Percentiles rank a stretch among this genome's conserved stretches.
Evolutionary conservation across 2,888 invertebrate genomes (phyloP).

Genomic region (Troides aeacus): DNA sequence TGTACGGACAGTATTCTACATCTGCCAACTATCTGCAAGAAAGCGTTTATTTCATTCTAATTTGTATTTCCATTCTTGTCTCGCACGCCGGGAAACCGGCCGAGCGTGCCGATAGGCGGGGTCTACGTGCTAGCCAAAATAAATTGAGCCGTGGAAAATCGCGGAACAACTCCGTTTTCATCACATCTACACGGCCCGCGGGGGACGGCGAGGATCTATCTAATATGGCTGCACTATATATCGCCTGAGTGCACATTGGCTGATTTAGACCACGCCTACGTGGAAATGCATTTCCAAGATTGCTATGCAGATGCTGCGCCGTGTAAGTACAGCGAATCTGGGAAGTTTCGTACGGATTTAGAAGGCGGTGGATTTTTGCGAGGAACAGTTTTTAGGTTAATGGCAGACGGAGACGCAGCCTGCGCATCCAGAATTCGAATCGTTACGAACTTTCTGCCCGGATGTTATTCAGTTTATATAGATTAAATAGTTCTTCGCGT

Average conservation of each 20-base stretch:
- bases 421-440: constrained; percentile 18
- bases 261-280: constrained; percentile 74
- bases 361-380: constrained; percentile 40
- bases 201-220: constrained; percentile 46
- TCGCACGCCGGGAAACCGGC: constrained; percentile 55
- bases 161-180: constrained; percentile 44
- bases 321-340: constrained; percentile 53
- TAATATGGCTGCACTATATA: constrained; percentile 66
- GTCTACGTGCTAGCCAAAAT: constrained; percentile 50
- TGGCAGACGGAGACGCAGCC: constrained; percentile 36
- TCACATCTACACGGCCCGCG: constrained; percentile 42
- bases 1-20: constrained; percentile 68
- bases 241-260: constrained; percentile 80
- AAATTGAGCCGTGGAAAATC: constrained; percentile 57
- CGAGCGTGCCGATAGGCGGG: constrained; percentile 74
- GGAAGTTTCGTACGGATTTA: constrained; percentile 55
- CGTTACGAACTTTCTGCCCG: constrained; percentile 4
- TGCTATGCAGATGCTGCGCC: constrained; percentile 71
- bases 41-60: constrained; percentile 62
- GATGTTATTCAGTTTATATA: background rate
- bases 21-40: constrained; percentile 76
- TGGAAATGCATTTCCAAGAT: constrained; percentile 78
- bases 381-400: constrained; percentile 57
- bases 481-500: background rate
- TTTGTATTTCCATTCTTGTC: constrained; percentile 55